These are phyloP conservation scores for Lagodon rhomboides DNA, from an alignment of 2,797 vertebrate species.

Conservation along the genomic window DNA sequence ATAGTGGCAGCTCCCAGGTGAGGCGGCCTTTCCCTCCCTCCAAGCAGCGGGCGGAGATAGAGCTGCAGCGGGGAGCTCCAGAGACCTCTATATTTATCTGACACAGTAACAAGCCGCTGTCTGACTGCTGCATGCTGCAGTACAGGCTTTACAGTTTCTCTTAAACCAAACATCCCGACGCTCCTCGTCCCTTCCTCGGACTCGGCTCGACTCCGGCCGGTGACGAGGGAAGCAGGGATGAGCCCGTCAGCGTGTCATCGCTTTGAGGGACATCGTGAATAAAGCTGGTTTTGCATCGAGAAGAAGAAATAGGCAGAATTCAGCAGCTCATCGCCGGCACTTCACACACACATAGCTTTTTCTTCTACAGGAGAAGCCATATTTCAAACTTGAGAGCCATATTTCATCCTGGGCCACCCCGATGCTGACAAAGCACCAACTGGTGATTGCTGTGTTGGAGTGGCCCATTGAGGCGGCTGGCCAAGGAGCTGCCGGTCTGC, in stretches of 20 bases:
- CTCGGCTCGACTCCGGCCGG: constrained; percentile 37
- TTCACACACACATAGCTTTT: constrained; percentile 53
- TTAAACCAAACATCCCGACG: constrained; percentile 24
- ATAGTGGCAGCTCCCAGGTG: constrained; percentile 70
- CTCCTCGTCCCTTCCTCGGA: background rate
- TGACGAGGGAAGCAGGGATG: constrained; percentile 51
- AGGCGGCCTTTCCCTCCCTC: constrained; percentile 68
- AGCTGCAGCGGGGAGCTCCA: constrained; percentile 67
- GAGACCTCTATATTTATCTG: constrained; percentile 85
- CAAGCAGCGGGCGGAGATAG: constrained; percentile 61
- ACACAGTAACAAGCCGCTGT: constrained; percentile 83
- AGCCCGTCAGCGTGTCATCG: constrained; percentile 64
- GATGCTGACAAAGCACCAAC: constrained; percentile 76
- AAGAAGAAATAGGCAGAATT: constrained; percentile 40
- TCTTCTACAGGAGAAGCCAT: constrained; percentile 59
- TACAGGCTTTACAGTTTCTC: constrained; percentile 71
- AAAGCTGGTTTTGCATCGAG: constrained; percentile 23
- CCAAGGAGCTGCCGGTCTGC: constrained; percentile 75
- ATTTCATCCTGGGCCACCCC: constrained; percentile 77
- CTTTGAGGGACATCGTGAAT: constrained; percentile 42
- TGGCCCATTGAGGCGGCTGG: constrained; percentile 67
- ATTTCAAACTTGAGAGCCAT: constrained; percentile 68
- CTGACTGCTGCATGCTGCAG: constrained; percentile 69
- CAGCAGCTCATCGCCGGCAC: constrained; percentile 23
- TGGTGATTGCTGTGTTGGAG: constrained; percentile 79